Base-by-base conservation (phyloP, 2,113 vertebrate species). In the Piprites chloris region DNA sequence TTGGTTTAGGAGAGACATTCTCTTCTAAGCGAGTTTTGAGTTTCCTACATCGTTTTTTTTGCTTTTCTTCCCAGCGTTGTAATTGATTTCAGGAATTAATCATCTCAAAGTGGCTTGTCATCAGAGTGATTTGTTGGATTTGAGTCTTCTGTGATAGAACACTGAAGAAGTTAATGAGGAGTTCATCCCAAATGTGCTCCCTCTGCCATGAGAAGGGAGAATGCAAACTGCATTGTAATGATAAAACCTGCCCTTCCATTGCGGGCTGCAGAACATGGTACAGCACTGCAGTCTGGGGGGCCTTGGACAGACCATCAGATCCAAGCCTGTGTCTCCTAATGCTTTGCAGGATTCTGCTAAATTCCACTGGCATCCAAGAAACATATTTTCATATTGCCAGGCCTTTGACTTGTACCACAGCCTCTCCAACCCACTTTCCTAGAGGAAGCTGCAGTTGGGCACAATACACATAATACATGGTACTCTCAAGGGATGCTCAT, bases 71-170 rank as follows among this genome's bases (percentile, higher is more conserved):
- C 12, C 5, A 11, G 11, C 27, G 17, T 58, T 77, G 20, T 37
- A 85, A 78, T 28, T 81, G 24, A 71, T 92, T 88, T 88, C 65
- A 74, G 72, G 33, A 88, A 71, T 88, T 80, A 74, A 67, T 90
- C 59, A 63, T 55, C 76, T 74, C 80, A 55, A 77, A 52, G 68
- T 77, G 20, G 11, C 42, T 87, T 94, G 68, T 77, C 61, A 71
- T 16, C 8, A 5, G 30, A 59, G 30, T 61, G 35, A 42, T 81
- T 55, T 66, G 42, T 80, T 88, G 55, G 39, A 46, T 66, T 46
- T 80, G 50, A 74, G 30, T 42, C 27, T 77, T 77, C 33, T 56
- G 47, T 78, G 83, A 63, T 90, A 33, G 7, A 74, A 61, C 44
- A 42, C 1, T 44, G 42, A 23, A 84, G 26, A 85, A 58, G 22